Percentiles rank a stretch among this genome's conserved stretches.
phyloP scores from a whole-genome alignment of 2,888 invertebrate genomes.

The Cartodere bifasciata region DNA sequence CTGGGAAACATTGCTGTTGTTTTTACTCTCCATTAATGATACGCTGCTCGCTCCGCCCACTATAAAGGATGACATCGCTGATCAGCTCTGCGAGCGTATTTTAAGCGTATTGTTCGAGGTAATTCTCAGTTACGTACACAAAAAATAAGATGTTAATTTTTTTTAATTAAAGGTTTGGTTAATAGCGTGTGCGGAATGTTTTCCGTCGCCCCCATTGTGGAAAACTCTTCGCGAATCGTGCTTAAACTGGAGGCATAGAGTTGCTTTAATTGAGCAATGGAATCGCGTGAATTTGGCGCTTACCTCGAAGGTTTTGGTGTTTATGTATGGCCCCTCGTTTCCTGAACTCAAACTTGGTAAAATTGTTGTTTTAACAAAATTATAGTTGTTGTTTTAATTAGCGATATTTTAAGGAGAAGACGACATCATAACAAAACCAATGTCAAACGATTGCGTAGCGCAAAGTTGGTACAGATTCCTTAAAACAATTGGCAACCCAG shows the following conservation, averaged over 20 bases:
- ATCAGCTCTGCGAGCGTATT: conserved; percentile 87
- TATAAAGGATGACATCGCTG: conserved; percentile 81
- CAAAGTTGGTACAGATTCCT: conserved; percentile 95
- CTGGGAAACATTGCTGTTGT: conserved; percentile 80
- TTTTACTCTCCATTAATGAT: conserved; percentile 83
- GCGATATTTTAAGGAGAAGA: no score
- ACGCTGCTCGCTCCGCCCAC: conserved; percentile 85
- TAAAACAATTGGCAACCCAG: conserved; percentile 90
- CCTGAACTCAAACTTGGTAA: conserved; percentile 68
- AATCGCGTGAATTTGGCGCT: conserved; percentile 83
- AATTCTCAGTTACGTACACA: conserved; percentile 16
- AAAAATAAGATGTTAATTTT: neutral
- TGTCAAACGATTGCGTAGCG: conserved; percentile 80
- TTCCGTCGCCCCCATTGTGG: conserved; percentile 93
- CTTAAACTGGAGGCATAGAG: conserved; percentile 86
- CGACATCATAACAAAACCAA: conserved; percentile 73
- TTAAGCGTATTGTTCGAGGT: conserved; percentile 88
- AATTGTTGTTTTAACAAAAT: conserved; percentile 19
- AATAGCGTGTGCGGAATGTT: conserved; percentile 63
- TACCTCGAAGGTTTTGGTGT: conserved; percentile 68
- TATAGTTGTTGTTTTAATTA: no score
- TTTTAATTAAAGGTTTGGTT: conserved; percentile 45
- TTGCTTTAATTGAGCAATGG: conserved; percentile 90
- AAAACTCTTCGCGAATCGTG: conserved; percentile 88
- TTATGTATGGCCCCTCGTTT: conserved; percentile 81